Evolutionary conservation across 2,113 vertebrate genomes (phyloP).

Genomic region (Grallaria varia): DNA sequence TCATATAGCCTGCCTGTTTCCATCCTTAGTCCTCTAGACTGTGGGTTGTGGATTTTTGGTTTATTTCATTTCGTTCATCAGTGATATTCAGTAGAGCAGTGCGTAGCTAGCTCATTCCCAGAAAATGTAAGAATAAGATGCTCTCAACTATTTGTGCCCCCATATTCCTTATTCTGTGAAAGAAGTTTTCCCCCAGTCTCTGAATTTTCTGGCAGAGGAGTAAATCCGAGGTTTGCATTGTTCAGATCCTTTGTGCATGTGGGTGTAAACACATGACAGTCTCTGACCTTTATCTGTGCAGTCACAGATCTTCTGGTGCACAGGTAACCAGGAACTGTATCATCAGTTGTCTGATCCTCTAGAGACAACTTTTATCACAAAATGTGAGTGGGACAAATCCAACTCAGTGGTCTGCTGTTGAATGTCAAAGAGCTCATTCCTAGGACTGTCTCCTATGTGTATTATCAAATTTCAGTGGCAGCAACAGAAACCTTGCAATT

Average conservation of each 20-base stretch:
- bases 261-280: rapidly evolving
- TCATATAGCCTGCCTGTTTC: not conserved
- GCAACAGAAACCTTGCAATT: not conserved
- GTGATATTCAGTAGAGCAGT: not conserved
- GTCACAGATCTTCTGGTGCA: not conserved
- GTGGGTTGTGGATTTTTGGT: not conserved
- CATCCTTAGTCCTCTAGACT: not conserved
- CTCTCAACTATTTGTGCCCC: not conserved
- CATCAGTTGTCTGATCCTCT: not conserved
- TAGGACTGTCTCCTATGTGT: not conserved
- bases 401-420: not conserved
- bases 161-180: not conserved
- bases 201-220: not conserved
- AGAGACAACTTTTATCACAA: not conserved
- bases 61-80: not conserved
- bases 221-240: not conserved
- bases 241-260: not conserved
- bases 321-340: not conserved
- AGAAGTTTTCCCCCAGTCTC: not conserved
- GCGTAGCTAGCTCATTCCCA: not conserved
- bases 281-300: not conserved
- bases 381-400: not conserved
- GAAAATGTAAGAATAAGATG: not conserved
- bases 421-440: not conserved
- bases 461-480: not conserved